Conservation (phyloP, 2,888 invertebrate species). For the Nineta flava region DNA sequence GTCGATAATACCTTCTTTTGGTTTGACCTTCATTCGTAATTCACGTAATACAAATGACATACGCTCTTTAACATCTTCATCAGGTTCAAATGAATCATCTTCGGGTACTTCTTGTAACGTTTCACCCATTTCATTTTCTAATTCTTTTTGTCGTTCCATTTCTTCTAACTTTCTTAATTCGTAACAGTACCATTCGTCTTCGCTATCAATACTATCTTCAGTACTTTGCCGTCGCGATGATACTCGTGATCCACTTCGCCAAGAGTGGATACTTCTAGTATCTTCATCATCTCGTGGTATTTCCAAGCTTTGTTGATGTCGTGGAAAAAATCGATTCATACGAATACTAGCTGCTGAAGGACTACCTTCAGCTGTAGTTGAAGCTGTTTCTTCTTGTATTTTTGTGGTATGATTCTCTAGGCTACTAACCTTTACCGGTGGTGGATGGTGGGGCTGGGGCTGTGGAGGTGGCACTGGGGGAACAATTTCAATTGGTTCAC, state of each 20-base stretch:
- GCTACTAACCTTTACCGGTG: background rate
- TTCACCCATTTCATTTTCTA: constrained; percentile 45
- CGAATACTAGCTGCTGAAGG: constrained; percentile 46
- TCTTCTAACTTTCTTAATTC: constrained; percentile 75
- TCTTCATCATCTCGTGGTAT: constrained; percentile 76
- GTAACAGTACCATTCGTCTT: constrained; percentile 88
- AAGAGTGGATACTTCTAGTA: constrained; percentile 72
- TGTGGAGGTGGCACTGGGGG: constrained; percentile 5
- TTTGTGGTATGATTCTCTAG: constrained; percentile 8
- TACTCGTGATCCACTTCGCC: constrained; percentile 69
- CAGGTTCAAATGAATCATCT: constrained; percentile 38
- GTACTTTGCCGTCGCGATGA: constrained; percentile 81
- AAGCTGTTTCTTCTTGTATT: constrained; percentile 29
- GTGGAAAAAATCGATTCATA: constrained; percentile 41
- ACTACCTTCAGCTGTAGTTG: constrained; percentile 36
- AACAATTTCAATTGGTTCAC: background rate
- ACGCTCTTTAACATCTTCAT: constrained; percentile 55
- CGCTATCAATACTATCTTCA: constrained; percentile 84
- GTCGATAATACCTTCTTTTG: constrained; percentile 25
- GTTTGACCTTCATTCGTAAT: constrained; percentile 49
- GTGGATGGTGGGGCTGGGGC: background rate
- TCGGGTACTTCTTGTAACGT: constrained; percentile 40
- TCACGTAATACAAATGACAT: constrained; percentile 70
- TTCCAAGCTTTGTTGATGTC: constrained; percentile 64
- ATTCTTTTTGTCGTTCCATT: constrained; percentile 57